Evolutionary conservation across 2,888 invertebrate genomes (phyloP), one percentile per base, ranked within the genome.

Genomic region (Mesopsocus fuscifrons): DNA sequence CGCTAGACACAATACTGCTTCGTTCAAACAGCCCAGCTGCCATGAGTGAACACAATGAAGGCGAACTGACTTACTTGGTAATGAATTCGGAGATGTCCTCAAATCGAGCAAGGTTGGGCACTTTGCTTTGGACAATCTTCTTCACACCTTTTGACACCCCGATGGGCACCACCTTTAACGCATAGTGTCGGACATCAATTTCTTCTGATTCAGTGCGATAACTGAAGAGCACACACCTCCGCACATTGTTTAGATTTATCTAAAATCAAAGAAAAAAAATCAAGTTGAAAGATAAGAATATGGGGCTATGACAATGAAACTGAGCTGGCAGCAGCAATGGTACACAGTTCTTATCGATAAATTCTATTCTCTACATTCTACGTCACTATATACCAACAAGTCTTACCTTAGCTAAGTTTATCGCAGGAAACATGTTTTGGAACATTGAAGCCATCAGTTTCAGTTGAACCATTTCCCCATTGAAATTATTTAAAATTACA

Each of bases 351-450:
- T n/a, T n/a, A n/a, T n/a, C n/a, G n/a, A n/a, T n/a, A n/a, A n/a
- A n/a, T n/a, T n/a, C n/a, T n/a, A n/a, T n/a, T n/a, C n/a, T n/a
- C n/a, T n/a, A n/a, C n/a, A n/a, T n/a, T n/a, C n/a, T n/a, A n/a
- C n/a, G n/a, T n/a, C n/a, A n/a, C n/a, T n/a, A n/a, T n/a, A n/a
- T 21, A 41, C 4, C 43, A 42, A 16, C 18, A 42, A 4, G 35
- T 63, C 66, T 66, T 60, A 87, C 87, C 52, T 77, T 82, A 26
- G 88, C 83, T 47, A 97, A 74, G 60, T 97, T 95, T 43, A 98
- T 89, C 0, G 88, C 80, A 0, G 97, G 97, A 58, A 97, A 97
- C 91, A 98, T 89, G 55, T 94, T 95, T 65, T 97, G 95, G 58
- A 98, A 92, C 68, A 89, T 92, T 11, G 85, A 80, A 3, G 94